phyloP scores from a whole-genome alignment of 2,113 vertebrate genomes.

The Erythrolamprus reginae region DNA sequence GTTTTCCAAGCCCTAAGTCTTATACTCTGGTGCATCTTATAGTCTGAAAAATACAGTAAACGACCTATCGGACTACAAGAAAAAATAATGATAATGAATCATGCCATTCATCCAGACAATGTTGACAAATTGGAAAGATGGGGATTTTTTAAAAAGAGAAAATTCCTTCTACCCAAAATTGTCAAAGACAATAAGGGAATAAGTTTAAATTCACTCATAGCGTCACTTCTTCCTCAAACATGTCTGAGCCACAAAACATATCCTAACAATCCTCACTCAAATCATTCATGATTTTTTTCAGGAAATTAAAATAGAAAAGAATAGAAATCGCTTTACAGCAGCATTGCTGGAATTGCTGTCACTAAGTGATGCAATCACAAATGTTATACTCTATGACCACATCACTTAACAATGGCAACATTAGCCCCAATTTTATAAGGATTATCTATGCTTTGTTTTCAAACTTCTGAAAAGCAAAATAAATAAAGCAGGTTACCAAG shows the following conservation, averaged over 20 bases:
- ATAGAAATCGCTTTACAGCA: not conserved
- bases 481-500: too few species aligned
- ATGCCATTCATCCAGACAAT: too few species aligned
- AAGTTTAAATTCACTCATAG: too few species aligned
- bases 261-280: not conserved
- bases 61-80: too few species aligned
- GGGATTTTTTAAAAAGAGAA: not conserved
- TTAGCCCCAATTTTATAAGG: not conserved
- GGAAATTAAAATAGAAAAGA: not conserved
- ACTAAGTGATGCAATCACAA: not conserved
- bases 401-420: not conserved
- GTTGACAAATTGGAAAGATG: too few species aligned
- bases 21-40: too few species aligned
- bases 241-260: not conserved
- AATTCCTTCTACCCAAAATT: not conserved
- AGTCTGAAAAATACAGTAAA: too few species aligned
- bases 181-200: not conserved
- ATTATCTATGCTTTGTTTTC: not conserved
- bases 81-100: too few species aligned
- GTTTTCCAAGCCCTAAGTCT: too few species aligned
- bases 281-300: not conserved
- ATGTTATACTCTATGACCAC: not conserved
- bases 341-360: not conserved
- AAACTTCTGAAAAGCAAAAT: too few species aligned
- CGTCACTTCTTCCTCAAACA: not conserved